Percentiles rank a stretch among this genome's conserved stretches.
phyloP scores from a whole-genome alignment of 2,888 invertebrate species.

The Lithosia quadra region DNA sequence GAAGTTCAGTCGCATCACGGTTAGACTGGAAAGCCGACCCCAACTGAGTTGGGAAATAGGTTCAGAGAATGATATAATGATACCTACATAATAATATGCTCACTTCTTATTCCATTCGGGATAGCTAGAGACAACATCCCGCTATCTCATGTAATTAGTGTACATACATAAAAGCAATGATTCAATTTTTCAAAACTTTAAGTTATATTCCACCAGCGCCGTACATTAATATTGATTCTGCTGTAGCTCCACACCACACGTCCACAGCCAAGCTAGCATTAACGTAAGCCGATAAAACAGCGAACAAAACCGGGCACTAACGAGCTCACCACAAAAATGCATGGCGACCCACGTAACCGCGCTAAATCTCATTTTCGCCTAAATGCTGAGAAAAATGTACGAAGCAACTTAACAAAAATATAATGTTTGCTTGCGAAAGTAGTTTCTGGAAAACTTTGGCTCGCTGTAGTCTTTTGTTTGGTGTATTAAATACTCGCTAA shows the following conservation, averaged over 20 bases:
- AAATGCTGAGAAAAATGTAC: slow-evolving; percentile 57
- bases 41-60: too few relatives aligned
- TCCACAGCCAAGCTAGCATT: slow-evolving; percentile 13
- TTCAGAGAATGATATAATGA: too few relatives aligned
- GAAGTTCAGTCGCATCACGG: too few relatives aligned
- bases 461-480: slow-evolving; percentile 1
- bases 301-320: slow-evolving; percentile 20
- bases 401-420: background rate
- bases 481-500: background rate
- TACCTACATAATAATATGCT: too few relatives aligned
- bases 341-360: slow-evolving; percentile 27
- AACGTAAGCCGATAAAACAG: slow-evolving; percentile 18
- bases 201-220: background rate
- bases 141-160: too few relatives aligned
- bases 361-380: slow-evolving; percentile 57
- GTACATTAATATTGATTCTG: background rate
- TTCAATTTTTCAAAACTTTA: background rate
- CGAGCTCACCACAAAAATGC: slow-evolving; percentile 52
- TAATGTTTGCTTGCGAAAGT: background rate
- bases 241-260: background rate
- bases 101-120: too few relatives aligned
- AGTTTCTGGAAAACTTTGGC: background rate
- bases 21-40: too few relatives aligned
- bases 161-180: background rate
- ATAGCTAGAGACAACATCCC: too few relatives aligned